These are phyloP conservation scores for Craterocephalus amniculus DNA, from an alignment of 2,797 vertebrate species.

Conservation along the genomic window DNA sequence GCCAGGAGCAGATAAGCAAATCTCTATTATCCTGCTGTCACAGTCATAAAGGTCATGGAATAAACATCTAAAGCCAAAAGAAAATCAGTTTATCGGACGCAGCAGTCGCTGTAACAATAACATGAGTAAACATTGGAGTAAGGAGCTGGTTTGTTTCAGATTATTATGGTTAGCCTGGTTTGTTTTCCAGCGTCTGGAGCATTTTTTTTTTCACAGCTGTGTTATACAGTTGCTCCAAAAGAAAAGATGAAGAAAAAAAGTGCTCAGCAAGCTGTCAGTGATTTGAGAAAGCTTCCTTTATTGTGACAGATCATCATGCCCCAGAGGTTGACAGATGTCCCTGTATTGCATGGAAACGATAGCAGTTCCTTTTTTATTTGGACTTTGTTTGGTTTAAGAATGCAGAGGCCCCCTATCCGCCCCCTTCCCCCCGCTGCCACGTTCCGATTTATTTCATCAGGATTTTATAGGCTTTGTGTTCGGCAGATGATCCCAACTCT, in stretches of 20 bases:
- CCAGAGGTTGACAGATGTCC: constrained; percentile 81
- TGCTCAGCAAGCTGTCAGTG: constrained; percentile 70
- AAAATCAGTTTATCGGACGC: constrained; percentile 61
- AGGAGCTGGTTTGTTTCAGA: constrained; percentile 58
- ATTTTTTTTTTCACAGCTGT: constrained; percentile 69
- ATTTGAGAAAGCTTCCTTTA: constrained; percentile 74
- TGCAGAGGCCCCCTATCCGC: constrained; percentile 60
- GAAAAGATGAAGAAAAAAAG: constrained; percentile 27
- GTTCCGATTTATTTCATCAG: constrained; percentile 75
- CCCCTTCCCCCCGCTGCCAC: constrained; percentile 50
- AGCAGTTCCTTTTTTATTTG: constrained; percentile 71
- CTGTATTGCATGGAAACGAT: constrained; percentile 59
- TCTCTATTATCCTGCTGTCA: constrained; percentile 49
- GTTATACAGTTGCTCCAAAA: constrained; percentile 52
- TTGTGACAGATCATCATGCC: constrained; percentile 79
- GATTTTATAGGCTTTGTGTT: constrained; percentile 81
- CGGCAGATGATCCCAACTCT: constrained; percentile 74
- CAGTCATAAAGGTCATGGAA: constrained; percentile 71
- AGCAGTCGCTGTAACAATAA: constrained; percentile 61
- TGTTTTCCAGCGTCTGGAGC: constrained; percentile 63
- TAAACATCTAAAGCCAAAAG: constrained; percentile 64
- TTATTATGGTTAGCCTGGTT: constrained; percentile 40
- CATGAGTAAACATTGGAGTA: constrained; percentile 37
- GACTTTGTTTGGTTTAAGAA: constrained; percentile 73
- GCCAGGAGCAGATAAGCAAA: constrained; percentile 43